These are phyloP conservation scores for Pollenia labialis DNA, from an alignment of 2,888 invertebrate genomes.

Conservation along the genomic window DNA sequence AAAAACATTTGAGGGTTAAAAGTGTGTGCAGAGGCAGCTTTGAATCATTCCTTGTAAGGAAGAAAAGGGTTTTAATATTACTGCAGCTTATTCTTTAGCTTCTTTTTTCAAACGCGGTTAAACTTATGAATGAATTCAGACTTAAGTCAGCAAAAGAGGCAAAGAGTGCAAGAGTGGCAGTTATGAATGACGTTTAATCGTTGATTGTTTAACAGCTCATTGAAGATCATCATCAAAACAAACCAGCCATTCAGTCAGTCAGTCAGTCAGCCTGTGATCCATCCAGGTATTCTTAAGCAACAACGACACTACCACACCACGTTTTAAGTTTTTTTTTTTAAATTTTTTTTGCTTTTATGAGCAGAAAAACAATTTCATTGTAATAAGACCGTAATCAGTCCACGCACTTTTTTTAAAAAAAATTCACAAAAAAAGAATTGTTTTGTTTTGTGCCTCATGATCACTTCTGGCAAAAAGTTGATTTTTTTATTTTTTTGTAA, in stretches of 20 bases:
- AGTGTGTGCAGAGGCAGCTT: background rate
- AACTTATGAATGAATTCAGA: conserved; percentile 61
- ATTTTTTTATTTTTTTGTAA: background rate
- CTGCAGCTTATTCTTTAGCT: background rate
- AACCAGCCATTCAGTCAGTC: conserved; percentile 4
- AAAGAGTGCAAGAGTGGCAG: conserved; percentile 48
- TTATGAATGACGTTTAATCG: conserved; percentile 73
- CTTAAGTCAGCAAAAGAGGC: conserved; percentile 14
- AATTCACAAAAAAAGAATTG: conserved; percentile 56
- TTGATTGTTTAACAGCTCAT: conserved; percentile 73
- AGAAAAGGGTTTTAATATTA: conserved; percentile 33
- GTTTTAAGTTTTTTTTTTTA: conserved; percentile 16
- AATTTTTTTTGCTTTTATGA: background rate
- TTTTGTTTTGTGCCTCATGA: conserved; percentile 52
- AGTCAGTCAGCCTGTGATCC: conserved; percentile 25
- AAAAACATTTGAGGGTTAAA: conserved; percentile 25
- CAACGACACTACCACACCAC: conserved; percentile 27
- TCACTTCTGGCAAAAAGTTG: conserved; percentile 57
- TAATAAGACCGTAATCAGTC: conserved; percentile 69
- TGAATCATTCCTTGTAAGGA: conserved; percentile 26
- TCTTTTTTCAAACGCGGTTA: conserved; percentile 28
- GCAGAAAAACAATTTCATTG: conserved; percentile 39
- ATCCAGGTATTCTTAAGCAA: conserved; percentile 19
- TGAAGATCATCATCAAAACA: conserved; percentile 67
- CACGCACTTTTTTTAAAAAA: conserved; percentile 69